Base-by-base conservation (phyloP, 2,113 vertebrate species). In the Gambusia holbrooki region DNA sequence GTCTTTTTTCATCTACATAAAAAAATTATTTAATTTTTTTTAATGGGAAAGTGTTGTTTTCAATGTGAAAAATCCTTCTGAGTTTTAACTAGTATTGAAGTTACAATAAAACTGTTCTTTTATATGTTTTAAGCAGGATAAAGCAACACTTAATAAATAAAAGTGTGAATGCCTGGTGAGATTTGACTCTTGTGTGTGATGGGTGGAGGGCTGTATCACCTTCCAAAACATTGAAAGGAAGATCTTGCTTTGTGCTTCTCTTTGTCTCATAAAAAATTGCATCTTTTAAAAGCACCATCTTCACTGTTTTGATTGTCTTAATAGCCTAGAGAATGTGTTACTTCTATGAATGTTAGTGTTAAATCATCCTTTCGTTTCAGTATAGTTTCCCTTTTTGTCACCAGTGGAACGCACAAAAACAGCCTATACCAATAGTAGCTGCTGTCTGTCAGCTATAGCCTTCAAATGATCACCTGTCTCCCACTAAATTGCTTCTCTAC, bases 391-490 rank as follows among this genome's bases (percentile, higher is more conserved):
- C 70, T 54, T 69, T 77, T 86, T 87, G 84, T 84, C 75, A 51
- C 67, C 11, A 77, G 71, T 85, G 79, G 84, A 84, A 82, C 68
- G 88, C 73, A 89, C 79, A 76, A 62, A 71, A 35, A 77, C 79
- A 84, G 82, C 77, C 90, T 82, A 69, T 79, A 79, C 91, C 91
- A 93, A 88, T 93, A 86, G 90, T 84, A 87, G 82, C 84, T 69
- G 66, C 83, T 79, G 86, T 84, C 91, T 89, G 90, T 94, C 93
- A 93, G 83, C 51, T 58, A 62, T 83, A 79, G 85, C 83, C 87
- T 92, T 91, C 90, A 92, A 93, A 94, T 85, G 86, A 92, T 95
- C 94, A 93, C 90, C 87, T 93, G 89, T 91, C 93, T 89, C 68
- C 78, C 71, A 37, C 81, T 61, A 88, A 81, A 92, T 86, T 94